Conservation (phyloP, 92 coral and sea anemone genomes). For the Meandrina meandrites region DNA sequence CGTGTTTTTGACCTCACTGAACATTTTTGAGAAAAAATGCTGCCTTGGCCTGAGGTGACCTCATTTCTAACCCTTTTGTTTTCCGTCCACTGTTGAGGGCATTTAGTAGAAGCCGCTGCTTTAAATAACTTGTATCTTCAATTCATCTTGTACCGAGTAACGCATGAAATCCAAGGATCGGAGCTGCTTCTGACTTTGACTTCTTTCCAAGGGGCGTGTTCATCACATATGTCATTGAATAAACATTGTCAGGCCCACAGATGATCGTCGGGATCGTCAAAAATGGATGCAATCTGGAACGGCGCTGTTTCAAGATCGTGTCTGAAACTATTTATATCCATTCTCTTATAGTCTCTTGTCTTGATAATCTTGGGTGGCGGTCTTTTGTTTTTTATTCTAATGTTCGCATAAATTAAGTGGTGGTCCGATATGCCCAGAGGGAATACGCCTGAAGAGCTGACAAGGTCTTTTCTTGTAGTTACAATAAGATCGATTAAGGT, state of each 20-base stretch:
- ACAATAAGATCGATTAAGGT: constrained; percentile 34
- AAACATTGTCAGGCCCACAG: constrained; percentile 39
- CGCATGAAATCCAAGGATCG: constrained; percentile 45
- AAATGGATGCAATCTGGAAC: constrained; percentile 7
- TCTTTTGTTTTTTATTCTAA: constrained; percentile 33
- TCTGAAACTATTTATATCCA: constrained; percentile 10
- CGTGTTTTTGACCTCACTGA: constrained; percentile 33
- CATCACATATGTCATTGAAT: constrained; percentile 6
- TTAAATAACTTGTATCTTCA: constrained; percentile 34
- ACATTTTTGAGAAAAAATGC: constrained; percentile 31
- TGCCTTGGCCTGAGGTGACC: constrained; percentile 27
- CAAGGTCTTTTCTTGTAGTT: constrained; percentile 16
- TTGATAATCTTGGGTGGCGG: constrained; percentile 28
- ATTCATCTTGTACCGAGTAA: constrained; percentile 20
- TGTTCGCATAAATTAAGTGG: constrained; percentile 12
- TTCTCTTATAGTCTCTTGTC: constrained; percentile 17
- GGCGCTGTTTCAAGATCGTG: constrained; percentile 18
- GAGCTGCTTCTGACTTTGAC: constrained; percentile 21
- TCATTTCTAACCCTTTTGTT: constrained; percentile 21
- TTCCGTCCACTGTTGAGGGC: constrained; percentile 21
- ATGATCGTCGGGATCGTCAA: constrained; percentile 42
- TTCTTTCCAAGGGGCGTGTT: constrained; percentile 46
- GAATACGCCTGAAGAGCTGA: not conserved
- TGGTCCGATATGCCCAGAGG: constrained; percentile 9
- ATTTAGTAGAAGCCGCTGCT: constrained; percentile 8